Evolutionary conservation across 2,888 invertebrate species (phyloP), one percentile per base, ranked within the genome.

Genomic region (Pristionchus japonicus): DNA sequence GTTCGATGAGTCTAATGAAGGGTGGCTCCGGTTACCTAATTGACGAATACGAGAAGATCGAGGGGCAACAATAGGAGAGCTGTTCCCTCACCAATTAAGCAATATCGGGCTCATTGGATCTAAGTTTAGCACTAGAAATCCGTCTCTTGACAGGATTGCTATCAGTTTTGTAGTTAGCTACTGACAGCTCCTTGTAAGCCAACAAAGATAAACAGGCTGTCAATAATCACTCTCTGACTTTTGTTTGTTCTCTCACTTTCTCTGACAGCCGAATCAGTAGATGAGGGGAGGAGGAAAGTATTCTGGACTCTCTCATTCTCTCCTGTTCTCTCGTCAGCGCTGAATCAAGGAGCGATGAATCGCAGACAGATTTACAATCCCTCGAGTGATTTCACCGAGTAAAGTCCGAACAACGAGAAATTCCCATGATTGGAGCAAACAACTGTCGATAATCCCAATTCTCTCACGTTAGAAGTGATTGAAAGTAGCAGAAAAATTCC

Each of bases 81-180:
- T 27, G 64, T 64, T 70, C 70, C 70, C 70, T 70, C 70, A 70
- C 37, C 70, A n/a, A n/a, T n/a, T n/a, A n/a, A n/a, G n/a, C n/a
- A n/a, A n/a, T n/a, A n/a, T n/a, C n/a, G n/a, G n/a, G n/a, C n/a
- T n/a, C n/a, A n/a, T n/a, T 64, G 70, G 70, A 11, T 3, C 52
- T 15, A 15, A 11, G 4, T 34, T n/a, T n/a, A n/a, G n/a, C n/a
- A n/a, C n/a, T n/a, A n/a, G n/a, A n/a, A n/a, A n/a, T n/a, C 61
- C 61, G 27, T 43, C 11, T 11, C 43, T 43, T 6, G 43, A 43
- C 43, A 43, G 43, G 43, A n/a, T 23, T 31, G 70, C n/a, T n/a
- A n/a, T n/a, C n/a, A n/a, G n/a, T n/a, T n/a, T n/a, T n/a, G n/a
- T n/a, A n/a, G n/a, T n/a, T 70, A 67, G 70, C 70, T 40, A 17